Evolutionary conservation across 1,140 invertebrate genomes (phyloP).

Genomic region (Arion vulgaris): DNA sequence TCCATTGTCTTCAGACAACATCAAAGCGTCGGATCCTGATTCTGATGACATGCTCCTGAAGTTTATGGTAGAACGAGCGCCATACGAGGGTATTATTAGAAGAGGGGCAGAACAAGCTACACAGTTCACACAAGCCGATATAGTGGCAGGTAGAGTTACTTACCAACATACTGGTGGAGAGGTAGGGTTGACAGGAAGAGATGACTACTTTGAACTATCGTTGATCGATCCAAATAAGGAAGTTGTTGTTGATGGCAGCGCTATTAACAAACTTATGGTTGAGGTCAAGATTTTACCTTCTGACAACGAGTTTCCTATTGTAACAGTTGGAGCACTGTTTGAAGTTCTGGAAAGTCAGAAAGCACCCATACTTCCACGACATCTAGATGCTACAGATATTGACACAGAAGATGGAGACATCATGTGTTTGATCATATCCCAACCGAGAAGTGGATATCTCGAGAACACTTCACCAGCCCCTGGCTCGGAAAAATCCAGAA

Average conservation of each 20-base stretch:
- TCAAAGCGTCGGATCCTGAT: constrained; percentile 68
- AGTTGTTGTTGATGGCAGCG: constrained; percentile 62
- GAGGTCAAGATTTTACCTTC: constrained; percentile 66
- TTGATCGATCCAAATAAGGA: constrained; percentile 65
- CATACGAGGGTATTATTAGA: constrained; percentile 63
- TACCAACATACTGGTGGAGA: constrained; percentile 70
- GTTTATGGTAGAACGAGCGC: constrained; percentile 62
- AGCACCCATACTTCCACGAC: constrained; percentile 57
- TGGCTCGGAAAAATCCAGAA: constrained; percentile 67
- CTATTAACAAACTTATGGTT: constrained; percentile 61
- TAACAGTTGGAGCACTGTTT: constrained; percentile 55
- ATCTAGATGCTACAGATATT: constrained; percentile 69
- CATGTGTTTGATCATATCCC: constrained; percentile 68
- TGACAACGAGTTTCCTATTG: constrained; percentile 66
- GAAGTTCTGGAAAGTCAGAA: constrained; percentile 70
- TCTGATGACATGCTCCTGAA: constrained; percentile 64
- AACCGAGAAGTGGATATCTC: constrained; percentile 71
- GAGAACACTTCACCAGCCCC: constrained; percentile 68
- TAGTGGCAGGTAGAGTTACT: constrained; percentile 59
- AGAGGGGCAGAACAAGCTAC: constrained; percentile 54
- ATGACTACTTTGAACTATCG: constrained; percentile 69
- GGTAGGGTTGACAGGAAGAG: constrained; percentile 58
- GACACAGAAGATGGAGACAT: constrained; percentile 70
- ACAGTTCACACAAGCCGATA: constrained; percentile 68
- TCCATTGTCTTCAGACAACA: constrained; percentile 55